Evolutionary conservation across 37 sponge, comb jelly and placozoan genomes (phyloP).

Genomic region (Eunapius fragilis): DNA sequence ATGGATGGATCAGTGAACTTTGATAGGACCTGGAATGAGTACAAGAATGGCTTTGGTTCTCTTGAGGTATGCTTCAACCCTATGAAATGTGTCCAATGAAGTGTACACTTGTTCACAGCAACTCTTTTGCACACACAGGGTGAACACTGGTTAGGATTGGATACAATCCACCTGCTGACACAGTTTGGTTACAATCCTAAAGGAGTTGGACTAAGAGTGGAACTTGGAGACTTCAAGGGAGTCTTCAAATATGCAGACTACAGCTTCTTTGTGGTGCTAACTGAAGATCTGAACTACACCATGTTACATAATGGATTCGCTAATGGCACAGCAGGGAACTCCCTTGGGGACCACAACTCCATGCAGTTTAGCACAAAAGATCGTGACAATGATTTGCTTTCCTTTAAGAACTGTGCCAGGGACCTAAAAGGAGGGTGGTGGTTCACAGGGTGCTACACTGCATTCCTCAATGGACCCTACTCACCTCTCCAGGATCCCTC

Average conservation of each 20-base stretch:
- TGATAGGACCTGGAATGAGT: neutral
- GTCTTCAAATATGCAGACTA: neutral
- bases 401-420: neutral
- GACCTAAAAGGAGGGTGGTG: neutral
- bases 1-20: neutral
- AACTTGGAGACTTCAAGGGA: neutral
- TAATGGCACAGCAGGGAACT: neutral
- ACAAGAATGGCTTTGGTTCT: neutral
- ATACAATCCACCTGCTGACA: neutral
- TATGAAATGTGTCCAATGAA: no score
- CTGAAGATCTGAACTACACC: neutral
- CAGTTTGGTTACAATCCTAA: neutral
- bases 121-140: neutral
- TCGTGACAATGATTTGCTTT: neutral
- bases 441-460: neutral
- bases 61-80: neutral
- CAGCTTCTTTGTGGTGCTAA: neutral
- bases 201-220: neutral
- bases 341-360: neutral
- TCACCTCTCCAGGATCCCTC: neutral
- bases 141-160: neutral
- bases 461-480: neutral
- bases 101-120: neutral
- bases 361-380: neutral
- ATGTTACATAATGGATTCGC: neutral